A percentile compares a stretch with the other conserved stretches of the same genome.
phyloP scores from a whole-genome alignment of 2,888 invertebrate species.

The Lucinisca nassula region DNA sequence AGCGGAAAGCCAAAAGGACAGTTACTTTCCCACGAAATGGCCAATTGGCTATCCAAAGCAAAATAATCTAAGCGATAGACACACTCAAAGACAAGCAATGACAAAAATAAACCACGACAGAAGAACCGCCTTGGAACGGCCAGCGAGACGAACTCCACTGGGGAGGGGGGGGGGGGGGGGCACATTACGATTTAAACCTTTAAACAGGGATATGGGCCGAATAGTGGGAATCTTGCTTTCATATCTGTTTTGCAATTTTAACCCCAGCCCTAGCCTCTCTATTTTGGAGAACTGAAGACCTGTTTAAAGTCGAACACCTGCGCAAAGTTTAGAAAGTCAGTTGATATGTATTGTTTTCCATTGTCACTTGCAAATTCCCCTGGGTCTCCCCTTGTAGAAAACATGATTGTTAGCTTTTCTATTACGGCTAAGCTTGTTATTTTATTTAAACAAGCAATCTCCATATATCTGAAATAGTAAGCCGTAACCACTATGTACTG shows the following conservation, averaged over 20 bases:
- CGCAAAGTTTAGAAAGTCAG: constrained; percentile 45
- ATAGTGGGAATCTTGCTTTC: too few species aligned
- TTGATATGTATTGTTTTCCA: constrained; percentile 48
- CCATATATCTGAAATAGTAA: constrained; percentile 57
- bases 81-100: too few species aligned
- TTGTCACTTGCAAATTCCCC: constrained; percentile 46
- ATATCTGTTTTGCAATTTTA: constrained; percentile 49
- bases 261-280: constrained; percentile 62
- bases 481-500: constrained; percentile 56
- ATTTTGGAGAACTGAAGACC: constrained; percentile 36
- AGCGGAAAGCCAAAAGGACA: too few species aligned
- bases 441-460: constrained; percentile 34
- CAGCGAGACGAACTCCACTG: too few species aligned
- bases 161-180: too few species aligned
- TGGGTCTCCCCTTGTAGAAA: constrained; percentile 56
- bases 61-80: too few species aligned
- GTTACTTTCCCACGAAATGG: too few species aligned
- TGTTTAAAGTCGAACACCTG: constrained; percentile 33
- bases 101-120: too few species aligned
- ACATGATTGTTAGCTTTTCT: constrained; percentile 57
- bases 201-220: too few species aligned
- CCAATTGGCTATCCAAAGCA: too few species aligned
- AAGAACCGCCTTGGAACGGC: too few species aligned
- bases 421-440: constrained; percentile 41
- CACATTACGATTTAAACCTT: too few species aligned